A percentile compares a stretch with the other conserved stretches of the same genome.
These are phyloP conservation scores for Heliangelus exortis DNA, from an alignment of 2,797 vertebrate species.

Conservation along the genomic window DNA sequence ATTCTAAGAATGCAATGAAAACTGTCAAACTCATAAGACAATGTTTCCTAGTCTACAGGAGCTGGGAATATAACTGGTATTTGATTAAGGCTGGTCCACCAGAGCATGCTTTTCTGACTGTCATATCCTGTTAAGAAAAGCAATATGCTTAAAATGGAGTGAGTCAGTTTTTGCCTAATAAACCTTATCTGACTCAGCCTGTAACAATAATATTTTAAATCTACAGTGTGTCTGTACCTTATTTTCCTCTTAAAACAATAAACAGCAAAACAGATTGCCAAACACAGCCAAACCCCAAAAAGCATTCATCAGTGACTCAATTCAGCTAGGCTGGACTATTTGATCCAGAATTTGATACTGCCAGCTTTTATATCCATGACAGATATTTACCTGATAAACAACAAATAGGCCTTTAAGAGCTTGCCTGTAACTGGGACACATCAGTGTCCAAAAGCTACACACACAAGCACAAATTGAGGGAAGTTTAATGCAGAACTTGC, in stretches of 20 bases:
- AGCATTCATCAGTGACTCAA: neutral
- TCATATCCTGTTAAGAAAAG: slow-evolving; percentile 15
- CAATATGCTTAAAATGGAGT: neutral
- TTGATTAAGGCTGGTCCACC: neutral
- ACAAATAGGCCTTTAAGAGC: neutral
- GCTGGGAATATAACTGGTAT: neutral
- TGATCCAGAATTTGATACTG: neutral
- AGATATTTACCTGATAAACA: neutral
- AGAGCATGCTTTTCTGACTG: neutral
- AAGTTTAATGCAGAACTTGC: neutral
- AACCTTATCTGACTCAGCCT: neutral
- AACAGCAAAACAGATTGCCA: neutral
- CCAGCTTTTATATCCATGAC: neutral
- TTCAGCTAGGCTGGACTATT: neutral
- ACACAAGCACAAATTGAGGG: neutral
- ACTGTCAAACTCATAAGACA: neutral
- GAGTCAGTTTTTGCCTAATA: neutral
- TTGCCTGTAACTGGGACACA: neutral
- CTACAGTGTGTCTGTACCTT: neutral
- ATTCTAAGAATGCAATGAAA: neutral
- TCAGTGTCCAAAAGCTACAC: neutral
- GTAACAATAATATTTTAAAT: neutral
- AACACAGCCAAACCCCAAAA: neutral
- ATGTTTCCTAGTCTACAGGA: neutral
- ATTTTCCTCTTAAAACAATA: neutral